A percentile compares a stretch with the other conserved stretches of the same genome.
Conservation (phyloP, 1,140 invertebrate genomes). For the Forficula auricularia region DNA sequence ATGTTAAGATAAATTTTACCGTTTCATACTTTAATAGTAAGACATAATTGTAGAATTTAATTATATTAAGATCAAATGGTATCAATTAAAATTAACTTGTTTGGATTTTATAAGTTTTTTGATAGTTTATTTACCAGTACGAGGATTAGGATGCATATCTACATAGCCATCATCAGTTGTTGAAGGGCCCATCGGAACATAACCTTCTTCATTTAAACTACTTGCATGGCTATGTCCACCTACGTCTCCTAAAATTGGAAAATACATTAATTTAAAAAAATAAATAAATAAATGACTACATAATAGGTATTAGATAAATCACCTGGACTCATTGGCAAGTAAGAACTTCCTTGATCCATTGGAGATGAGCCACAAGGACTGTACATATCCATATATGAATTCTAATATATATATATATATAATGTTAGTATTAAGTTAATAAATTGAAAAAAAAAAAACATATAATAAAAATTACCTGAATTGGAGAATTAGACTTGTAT, state of each 20-base stretch:
- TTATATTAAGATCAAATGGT: no score
- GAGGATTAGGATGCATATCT: constrained; percentile 37
- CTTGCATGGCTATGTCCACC: constrained; percentile 23
- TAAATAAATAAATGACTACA: background rate
- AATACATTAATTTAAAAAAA: background rate
- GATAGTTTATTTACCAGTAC: constrained; percentile 19
- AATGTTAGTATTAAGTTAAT: background rate
- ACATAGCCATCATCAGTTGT: constrained; percentile 37
- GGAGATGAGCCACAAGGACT: constrained; percentile 30
- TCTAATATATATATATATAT: constrained; percentile 11
- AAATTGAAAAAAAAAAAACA: background rate
- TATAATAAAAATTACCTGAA: constrained; percentile 25
- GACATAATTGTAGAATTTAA: no score
- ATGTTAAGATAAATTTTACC: no score
- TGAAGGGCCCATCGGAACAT: constrained; percentile 42
- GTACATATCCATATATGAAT: constrained; percentile 35
- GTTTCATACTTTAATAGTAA: no score
- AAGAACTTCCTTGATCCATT: constrained; percentile 23
- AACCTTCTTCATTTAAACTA: constrained; percentile 33
- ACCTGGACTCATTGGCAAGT: constrained; percentile 37
- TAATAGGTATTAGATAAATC: background rate
- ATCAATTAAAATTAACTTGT: no score
- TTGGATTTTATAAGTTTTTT: no score
- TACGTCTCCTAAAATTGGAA: no score
- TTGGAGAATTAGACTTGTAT: constrained; percentile 30